A percentile compares a stretch with the other conserved stretches of the same genome.
These are phyloP conservation scores for Chrosomus eos DNA, from an alignment of 2,797 vertebrate genomes.

Conservation along the genomic window DNA sequence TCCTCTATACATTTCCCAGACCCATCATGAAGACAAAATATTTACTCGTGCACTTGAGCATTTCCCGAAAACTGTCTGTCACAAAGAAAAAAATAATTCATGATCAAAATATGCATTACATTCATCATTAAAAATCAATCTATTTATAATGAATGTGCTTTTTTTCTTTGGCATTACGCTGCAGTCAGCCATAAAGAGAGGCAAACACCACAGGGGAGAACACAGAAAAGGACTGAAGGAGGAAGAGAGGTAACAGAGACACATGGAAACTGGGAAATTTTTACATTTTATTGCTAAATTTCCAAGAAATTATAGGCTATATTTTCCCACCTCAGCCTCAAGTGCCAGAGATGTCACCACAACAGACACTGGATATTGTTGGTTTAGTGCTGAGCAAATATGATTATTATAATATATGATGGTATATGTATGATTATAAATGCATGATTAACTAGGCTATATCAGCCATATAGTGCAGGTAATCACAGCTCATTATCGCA, in stretches of 20 bases:
- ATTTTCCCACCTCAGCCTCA: not conserved
- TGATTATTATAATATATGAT: not conserved
- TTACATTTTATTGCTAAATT: not conserved
- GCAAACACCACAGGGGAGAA: not conserved
- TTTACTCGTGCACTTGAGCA: not conserved
- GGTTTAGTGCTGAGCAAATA: not conserved
- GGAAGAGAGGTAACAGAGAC: not conserved
- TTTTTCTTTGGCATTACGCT: constrained; percentile 1
- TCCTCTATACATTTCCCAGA: not conserved
- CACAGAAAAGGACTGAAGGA: constrained; percentile 1
- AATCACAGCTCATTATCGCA: no score
- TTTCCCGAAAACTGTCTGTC: not conserved
- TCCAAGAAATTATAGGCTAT: not conserved
- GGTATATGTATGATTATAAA: not conserved
- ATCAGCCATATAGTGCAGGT: not conserved
- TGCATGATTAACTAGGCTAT: not conserved
- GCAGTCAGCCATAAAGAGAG: not conserved
- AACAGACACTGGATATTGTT: not conserved
- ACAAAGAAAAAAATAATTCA: not conserved
- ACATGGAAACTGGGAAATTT: not conserved
- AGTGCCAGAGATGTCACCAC: not conserved
- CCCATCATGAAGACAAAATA: not conserved
- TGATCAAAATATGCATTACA: not conserved
- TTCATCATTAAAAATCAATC: not conserved
- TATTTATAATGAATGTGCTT: not conserved